Evolutionary conservation across 2,797 vertebrate genomes (phyloP).

Genomic region (Alcedo atthis): DNA sequence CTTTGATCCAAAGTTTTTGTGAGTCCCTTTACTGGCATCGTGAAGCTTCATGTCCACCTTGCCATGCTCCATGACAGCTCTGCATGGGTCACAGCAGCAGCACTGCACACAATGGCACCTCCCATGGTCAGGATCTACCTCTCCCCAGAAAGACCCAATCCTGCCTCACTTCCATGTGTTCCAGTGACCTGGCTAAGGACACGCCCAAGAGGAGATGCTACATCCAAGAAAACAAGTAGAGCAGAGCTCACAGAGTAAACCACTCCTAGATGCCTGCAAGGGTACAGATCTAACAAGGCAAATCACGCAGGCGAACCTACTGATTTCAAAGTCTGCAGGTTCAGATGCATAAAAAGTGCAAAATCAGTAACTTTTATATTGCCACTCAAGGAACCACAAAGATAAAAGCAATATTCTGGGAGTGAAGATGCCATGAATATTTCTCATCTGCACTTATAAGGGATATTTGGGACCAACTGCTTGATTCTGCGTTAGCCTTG

Average conservation of each 20-base stretch:
- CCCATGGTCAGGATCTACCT: not conserved
- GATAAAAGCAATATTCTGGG: conserved; percentile 69
- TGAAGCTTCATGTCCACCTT: not conserved
- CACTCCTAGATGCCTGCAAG: conserved; percentile 1
- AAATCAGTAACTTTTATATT: conserved; percentile 69
- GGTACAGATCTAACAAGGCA: not conserved
- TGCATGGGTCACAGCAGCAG: not conserved
- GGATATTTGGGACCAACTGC: conserved; percentile 55
- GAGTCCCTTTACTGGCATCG: not conserved
- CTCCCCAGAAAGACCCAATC: not conserved
- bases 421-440: conserved; percentile 62
- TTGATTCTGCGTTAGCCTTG: conserved; percentile 44
- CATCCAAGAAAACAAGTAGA: not conserved
- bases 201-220: not conserved
- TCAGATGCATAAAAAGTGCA: conserved; percentile 65
- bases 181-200: not conserved
- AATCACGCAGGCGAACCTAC: conserved; percentile 49
- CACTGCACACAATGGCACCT: not conserved
- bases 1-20: not conserved
- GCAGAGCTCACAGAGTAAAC: not conserved
- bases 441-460: conserved; percentile 67
- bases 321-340: conserved; percentile 57
- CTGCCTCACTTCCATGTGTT: not conserved
- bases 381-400: conserved; percentile 65
- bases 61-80: accelerated